These are phyloP conservation scores for Struthidea cinerea DNA, from an alignment of 2,113 vertebrate genomes.

Conservation along the genomic window DNA sequence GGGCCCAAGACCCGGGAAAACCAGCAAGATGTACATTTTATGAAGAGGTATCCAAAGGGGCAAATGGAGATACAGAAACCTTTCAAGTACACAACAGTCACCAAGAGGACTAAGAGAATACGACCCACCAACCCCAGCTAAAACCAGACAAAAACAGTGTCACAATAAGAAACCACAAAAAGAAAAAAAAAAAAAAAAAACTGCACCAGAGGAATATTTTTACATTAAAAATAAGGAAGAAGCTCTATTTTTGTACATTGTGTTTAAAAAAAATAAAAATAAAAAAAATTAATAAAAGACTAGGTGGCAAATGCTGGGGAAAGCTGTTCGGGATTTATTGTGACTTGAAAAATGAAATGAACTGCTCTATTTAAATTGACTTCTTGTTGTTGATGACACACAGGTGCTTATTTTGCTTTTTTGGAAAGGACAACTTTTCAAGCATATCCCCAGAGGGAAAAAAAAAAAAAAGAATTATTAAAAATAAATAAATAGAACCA, in stretches of 20 bases:
- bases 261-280: slow-evolving; percentile 72
- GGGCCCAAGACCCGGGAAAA: slow-evolving; percentile 85
- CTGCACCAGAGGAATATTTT: slow-evolving; percentile 84
- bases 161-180: slow-evolving; percentile 63
- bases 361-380: slow-evolving; percentile 71
- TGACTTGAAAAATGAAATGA: slow-evolving; percentile 74
- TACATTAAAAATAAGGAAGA: slow-evolving; percentile 84
- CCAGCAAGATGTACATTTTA: slow-evolving; percentile 88
- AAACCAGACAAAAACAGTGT: slow-evolving; percentile 29
- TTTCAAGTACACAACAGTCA: slow-evolving; percentile 87
- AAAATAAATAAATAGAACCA: slow-evolving; percentile 56
- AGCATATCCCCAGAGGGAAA: slow-evolving; percentile 66
- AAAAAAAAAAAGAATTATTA: slow-evolving; percentile 7
- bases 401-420: slow-evolving; percentile 71
- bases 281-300: slow-evolving; percentile 73
- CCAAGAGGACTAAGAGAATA: slow-evolving; percentile 83
- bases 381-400: slow-evolving; percentile 63
- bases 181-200: slow-evolving; percentile 46
- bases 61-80: slow-evolving; percentile 81
- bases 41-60: slow-evolving; percentile 86
- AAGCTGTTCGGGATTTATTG: slow-evolving; percentile 69
- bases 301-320: slow-evolving; percentile 72
- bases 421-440: slow-evolving; percentile 66
- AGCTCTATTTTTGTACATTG: slow-evolving; percentile 86
- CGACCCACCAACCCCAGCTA: slow-evolving; percentile 79